Evolutionary conservation across 2,797 vertebrate species (phyloP).

Genomic region (Falco peregrinus): DNA sequence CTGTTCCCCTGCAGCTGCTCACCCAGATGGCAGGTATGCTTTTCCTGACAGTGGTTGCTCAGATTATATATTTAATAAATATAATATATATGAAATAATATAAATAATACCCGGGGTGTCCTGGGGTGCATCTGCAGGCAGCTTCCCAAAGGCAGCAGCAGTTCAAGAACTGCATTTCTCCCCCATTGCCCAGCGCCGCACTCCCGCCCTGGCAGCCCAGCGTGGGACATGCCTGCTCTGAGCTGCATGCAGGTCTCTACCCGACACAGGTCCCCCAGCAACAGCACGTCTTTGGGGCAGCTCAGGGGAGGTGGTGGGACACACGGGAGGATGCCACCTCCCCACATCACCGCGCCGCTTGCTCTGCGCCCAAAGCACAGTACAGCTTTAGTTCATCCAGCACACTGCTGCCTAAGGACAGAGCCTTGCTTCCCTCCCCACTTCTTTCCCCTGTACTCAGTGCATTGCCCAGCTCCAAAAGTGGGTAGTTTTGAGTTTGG

Average conservation of each 20-base stretch:
- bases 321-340: accelerated
- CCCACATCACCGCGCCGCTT: background rate
- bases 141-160: background rate
- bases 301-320: background rate
- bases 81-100: too few relatives aligned
- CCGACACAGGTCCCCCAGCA: background rate
- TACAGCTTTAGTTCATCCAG: background rate
- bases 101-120: too few relatives aligned
- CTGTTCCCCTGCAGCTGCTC: background rate
- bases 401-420: background rate
- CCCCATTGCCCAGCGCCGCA: background rate
- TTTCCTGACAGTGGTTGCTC: background rate
- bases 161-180: background rate
- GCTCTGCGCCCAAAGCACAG: background rate
- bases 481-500: background rate
- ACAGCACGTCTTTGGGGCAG: accelerated
- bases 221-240: accelerated
- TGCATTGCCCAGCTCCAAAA: background rate
- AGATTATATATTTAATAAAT: background rate
- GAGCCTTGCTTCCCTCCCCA: background rate
- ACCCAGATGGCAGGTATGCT: background rate
- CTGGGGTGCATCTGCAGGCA: background rate
- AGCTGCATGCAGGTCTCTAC: accelerated
- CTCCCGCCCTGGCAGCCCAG: background rate
- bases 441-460: background rate